Conservation (phyloP, 2,888 invertebrate genomes). For the Idaea dimidiata region DNA sequence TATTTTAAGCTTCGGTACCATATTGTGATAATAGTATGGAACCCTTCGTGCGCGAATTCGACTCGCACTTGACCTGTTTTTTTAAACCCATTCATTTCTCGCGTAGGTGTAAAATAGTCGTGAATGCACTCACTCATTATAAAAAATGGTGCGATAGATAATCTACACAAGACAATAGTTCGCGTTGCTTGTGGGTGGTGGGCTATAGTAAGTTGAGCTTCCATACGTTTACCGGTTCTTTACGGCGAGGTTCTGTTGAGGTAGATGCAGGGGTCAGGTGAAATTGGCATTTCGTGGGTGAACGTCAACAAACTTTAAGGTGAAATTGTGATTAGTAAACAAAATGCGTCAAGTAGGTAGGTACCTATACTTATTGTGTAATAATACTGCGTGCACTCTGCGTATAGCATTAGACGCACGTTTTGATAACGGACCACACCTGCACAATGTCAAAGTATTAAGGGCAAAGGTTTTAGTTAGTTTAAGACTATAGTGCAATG, state of each 20-base stretch:
- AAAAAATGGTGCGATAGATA: conserved; percentile 73
- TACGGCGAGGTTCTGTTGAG: background rate
- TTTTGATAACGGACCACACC: conserved; percentile 4
- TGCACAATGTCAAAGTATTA: conserved; percentile 20
- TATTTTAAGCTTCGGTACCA: too few species aligned
- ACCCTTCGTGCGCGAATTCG: too few species aligned
- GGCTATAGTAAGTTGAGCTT: conserved; percentile 32
- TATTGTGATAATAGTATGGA: too few species aligned
- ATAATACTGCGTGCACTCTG: conserved; percentile 22
- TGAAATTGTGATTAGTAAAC: conserved; percentile 50
- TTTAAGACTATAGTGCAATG: too few species aligned
- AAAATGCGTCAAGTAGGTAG: conserved; percentile 34
- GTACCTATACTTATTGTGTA: background rate
- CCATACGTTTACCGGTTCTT: conserved; percentile 7
- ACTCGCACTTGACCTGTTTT: too few species aligned
- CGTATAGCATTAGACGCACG: conserved; percentile 28
- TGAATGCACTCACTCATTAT: conserved; percentile 65
- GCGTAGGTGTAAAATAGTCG: conserved; percentile 60
- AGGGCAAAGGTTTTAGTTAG: conserved; percentile 12
- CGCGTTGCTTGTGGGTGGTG: conserved; percentile 52
- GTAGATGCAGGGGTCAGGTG: conserved; percentile 24
- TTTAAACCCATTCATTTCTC: conserved; percentile 26
- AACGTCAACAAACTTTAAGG: conserved; percentile 44
- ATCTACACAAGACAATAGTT: conserved; percentile 67
- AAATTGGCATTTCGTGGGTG: conserved; percentile 50